A percentile compares a stretch with the other conserved stretches of the same genome.
Evolutionary conservation across 2,797 vertebrate genomes (phyloP).

Genomic region (Fistularia commersonii): DNA sequence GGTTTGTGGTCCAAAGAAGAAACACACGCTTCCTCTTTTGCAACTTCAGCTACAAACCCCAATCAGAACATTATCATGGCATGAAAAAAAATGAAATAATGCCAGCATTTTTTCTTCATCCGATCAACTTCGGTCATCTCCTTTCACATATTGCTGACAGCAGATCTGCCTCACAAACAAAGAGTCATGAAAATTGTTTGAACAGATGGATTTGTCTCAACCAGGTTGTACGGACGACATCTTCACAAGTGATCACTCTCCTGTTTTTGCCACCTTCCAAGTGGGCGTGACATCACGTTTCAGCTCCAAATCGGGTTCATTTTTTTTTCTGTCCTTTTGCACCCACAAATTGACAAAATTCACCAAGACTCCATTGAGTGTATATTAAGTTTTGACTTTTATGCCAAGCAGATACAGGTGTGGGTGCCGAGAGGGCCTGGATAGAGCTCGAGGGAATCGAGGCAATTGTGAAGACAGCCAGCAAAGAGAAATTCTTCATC

Average conservation of each 20-base stretch:
- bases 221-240: conserved; percentile 84
- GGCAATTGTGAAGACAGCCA: conserved; percentile 82
- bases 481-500: conserved; percentile 82
- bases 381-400: background rate
- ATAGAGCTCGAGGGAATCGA: conserved; percentile 79
- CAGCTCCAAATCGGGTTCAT: conserved; percentile 73
- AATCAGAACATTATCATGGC: too few relatives aligned
- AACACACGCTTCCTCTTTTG: conserved; percentile 54
- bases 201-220: background rate
- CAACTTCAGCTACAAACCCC: conserved; percentile 13
- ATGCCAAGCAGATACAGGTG: conserved; percentile 52
- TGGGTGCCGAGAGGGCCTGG: conserved; percentile 65
- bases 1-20: conserved; percentile 37
- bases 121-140: background rate
- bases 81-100: background rate
- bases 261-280: conserved; percentile 83
- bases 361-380: conserved; percentile 5
- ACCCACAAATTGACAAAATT: background rate
- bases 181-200: background rate
- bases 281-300: conserved; percentile 71
- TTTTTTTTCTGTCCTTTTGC: conserved; percentile 14
- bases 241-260: conserved; percentile 84
- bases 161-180: background rate
- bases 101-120: too few relatives aligned
- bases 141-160: background rate